These are phyloP conservation scores for Xenopus laevis DNA, from an alignment of 2,113 vertebrate species.

Conservation along the genomic window DNA sequence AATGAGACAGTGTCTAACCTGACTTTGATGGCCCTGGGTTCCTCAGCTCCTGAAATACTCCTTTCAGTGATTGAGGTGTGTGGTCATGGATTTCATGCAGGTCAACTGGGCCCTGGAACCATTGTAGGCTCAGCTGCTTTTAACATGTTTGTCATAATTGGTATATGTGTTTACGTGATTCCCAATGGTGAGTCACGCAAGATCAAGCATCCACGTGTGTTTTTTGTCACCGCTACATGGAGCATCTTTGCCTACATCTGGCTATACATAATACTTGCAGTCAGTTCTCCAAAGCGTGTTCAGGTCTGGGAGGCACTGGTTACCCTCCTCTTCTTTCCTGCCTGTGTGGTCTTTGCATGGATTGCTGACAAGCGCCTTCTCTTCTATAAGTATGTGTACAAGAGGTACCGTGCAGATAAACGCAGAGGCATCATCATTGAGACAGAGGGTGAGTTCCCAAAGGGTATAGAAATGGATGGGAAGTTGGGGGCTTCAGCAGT, in stretches of 20 bases:
- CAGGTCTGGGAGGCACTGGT: constrained; percentile 93
- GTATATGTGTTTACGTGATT: constrained; percentile 84
- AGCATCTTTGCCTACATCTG: constrained; percentile 97
- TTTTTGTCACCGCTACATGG: constrained; percentile 95
- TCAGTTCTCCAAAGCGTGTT: constrained; percentile 84
- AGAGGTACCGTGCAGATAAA: constrained; percentile 89
- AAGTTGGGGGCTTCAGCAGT: constrained; percentile 63
- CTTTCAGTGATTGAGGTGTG: constrained; percentile 93
- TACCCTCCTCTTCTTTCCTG: constrained; percentile 86
- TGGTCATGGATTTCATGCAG: constrained; percentile 82
- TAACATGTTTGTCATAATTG: constrained; percentile 97
- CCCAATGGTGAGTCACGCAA: constrained; percentile 78
- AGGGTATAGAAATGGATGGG: constrained; percentile 75
- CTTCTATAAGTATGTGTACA: constrained; percentile 96
- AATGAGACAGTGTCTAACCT: constrained; percentile 95
- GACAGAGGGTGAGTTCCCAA: constrained; percentile 83
- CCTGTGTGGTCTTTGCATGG: constrained; percentile 91
- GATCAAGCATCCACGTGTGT: constrained; percentile 92
- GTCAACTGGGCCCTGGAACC: constrained; percentile 84
- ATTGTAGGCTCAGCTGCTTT: constrained; percentile 95
- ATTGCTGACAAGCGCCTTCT: constrained; percentile 90
- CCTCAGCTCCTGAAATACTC: constrained; percentile 90
- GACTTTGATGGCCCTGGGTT: constrained; percentile 89
- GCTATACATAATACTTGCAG: constrained; percentile 90
- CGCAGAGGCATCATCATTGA: constrained; percentile 90